These are phyloP conservation scores for Smutsia gigantea DNA, from an alignment of 2,797 vertebrate genomes.

Conservation along the genomic window DNA sequence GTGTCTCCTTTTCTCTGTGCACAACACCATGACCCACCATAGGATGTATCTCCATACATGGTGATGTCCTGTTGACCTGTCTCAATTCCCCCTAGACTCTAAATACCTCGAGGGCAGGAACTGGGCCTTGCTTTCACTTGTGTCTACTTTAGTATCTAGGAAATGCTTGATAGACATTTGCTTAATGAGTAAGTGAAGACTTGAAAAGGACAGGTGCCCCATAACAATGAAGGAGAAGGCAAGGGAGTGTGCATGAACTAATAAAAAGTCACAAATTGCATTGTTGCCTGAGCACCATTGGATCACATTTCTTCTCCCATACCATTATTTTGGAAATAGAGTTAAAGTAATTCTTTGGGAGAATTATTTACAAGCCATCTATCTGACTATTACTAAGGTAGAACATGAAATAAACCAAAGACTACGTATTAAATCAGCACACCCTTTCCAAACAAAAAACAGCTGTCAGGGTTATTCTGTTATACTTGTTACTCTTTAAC, in stretches of 20 bases:
- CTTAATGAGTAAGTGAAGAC: neutral
- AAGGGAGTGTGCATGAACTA: neutral
- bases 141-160: neutral
- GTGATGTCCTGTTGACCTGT: neutral
- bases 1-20: neutral
- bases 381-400: neutral
- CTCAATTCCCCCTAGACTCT: neutral
- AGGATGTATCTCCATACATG: accelerated
- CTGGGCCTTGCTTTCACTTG: neutral
- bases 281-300: neutral
- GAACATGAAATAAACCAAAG: neutral
- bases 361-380: slow-evolving; percentile 60
- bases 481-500: slow-evolving; percentile 12
- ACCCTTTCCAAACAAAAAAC: slow-evolving; percentile 60
- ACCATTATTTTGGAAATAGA: slow-evolving; percentile 68
- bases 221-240: neutral
- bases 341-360: slow-evolving; percentile 69
- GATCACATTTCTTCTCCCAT: neutral
- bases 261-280: neutral
- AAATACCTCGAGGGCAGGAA: neutral
- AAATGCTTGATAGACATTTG: neutral
- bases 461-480: neutral
- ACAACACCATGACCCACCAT: accelerated
- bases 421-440: slow-evolving; percentile 5
- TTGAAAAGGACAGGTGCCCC: neutral